Percentiles rank a stretch among this genome's conserved stretches.
phyloP scores from a whole-genome alignment of 2,113 vertebrate genomes.

The Tricholaema leucomelas region DNA sequence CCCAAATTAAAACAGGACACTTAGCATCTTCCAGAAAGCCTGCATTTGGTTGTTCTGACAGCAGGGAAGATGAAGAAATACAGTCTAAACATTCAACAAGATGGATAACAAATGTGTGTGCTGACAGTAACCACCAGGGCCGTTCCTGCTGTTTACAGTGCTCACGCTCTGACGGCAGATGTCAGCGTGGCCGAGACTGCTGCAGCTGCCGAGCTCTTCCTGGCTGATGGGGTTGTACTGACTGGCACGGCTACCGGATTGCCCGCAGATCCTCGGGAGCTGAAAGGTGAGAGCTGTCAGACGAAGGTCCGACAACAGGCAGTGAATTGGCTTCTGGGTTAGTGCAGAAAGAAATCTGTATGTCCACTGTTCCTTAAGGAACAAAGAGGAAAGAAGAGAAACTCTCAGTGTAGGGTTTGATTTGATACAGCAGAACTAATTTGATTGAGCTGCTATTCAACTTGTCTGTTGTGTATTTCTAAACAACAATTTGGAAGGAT shows the following conservation, averaged over 20 bases:
- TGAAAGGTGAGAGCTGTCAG: slow-evolving; percentile 71
- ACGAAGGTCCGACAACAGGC: not conserved
- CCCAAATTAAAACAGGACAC: not conserved
- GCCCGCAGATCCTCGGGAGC: slow-evolving; percentile 75
- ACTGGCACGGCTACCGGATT: slow-evolving; percentile 81
- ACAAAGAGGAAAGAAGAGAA: too few species aligned
- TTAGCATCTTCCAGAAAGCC: not conserved
- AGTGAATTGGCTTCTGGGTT: not conserved
- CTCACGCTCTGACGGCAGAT: slow-evolving; percentile 84
- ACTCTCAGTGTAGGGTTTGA: not conserved
- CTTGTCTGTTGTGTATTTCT: not conserved
- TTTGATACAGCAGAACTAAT: not conserved
- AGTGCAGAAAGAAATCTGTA: not conserved
- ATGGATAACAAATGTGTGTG: not conserved
- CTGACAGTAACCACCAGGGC: not conserved
- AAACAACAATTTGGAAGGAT: not conserved
- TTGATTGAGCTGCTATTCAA: not conserved
- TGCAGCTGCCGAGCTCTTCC: slow-evolving; percentile 84
- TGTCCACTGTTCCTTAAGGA: not conserved
- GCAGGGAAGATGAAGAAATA: not conserved
- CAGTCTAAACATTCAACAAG: not conserved
- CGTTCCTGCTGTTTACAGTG: slow-evolving; percentile 65
- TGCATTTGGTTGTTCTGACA: not conserved
- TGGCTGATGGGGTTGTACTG: slow-evolving; percentile 85
- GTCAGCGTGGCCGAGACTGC: slow-evolving; percentile 78